These are phyloP conservation scores for Arenicola marina DNA, from an alignment of 2,888 invertebrate genomes.

Conservation along the genomic window DNA sequence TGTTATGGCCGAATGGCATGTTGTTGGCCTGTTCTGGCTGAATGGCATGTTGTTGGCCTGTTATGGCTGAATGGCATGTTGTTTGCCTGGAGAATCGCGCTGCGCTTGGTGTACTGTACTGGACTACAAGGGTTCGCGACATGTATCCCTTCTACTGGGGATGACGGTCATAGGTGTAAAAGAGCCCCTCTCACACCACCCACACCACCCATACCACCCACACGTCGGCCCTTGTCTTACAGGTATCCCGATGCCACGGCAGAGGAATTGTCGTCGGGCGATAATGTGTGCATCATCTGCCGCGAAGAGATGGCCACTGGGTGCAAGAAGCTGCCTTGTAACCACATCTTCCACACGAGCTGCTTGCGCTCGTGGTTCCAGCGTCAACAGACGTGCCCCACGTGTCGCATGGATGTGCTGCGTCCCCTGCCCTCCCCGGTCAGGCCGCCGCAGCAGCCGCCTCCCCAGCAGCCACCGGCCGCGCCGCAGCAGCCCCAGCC, in stretches of 20 bases:
- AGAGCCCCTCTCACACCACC: no score
- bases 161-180: no score
- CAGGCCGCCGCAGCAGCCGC: slow-evolving; percentile 19
- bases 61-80: no score
- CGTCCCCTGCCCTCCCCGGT: slow-evolving; percentile 35
- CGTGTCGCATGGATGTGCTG: slow-evolving; percentile 88
- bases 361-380: slow-evolving; percentile 99
- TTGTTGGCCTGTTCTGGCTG: no score
- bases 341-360: slow-evolving; percentile 98
- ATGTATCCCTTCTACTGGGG: no score
- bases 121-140: no score
- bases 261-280: slow-evolving; percentile 82
- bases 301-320: slow-evolving; percentile 77
- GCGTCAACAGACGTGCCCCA: slow-evolving; percentile 99
- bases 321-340: slow-evolving; percentile 95
- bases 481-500: slow-evolving; percentile 4
- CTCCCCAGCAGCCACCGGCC: slow-evolving; percentile 7
- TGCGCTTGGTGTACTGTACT: no score
- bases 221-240: no score
- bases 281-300: slow-evolving; percentile 99
- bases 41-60: no score
- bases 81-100: no score
- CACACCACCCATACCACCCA: no score
- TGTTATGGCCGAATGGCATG: no score
- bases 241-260: slow-evolving; percentile 88